phyloP scores from a whole-genome alignment of 2,888 invertebrate species.

The Halictus quadricinctus region DNA sequence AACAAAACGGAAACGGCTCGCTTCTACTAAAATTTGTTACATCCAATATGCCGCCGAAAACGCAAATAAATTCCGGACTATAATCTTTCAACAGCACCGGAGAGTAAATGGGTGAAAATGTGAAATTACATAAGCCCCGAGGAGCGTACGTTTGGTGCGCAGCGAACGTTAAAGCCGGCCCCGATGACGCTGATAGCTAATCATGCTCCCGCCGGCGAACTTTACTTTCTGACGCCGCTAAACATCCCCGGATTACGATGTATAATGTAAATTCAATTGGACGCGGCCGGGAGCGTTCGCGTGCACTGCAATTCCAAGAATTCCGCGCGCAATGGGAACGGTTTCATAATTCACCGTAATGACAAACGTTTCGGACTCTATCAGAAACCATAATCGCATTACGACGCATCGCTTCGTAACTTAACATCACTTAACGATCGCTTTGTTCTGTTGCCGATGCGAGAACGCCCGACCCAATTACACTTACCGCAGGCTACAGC shows the following conservation, averaged over 20 bases:
- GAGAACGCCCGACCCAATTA: not conserved
- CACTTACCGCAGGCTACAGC: not conserved
- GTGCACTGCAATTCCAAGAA: not conserved
- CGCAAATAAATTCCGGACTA: too few species aligned
- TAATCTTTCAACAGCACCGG: too few species aligned
- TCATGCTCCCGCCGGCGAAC: not conserved
- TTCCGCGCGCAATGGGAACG: not conserved
- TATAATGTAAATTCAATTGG: conserved; percentile 3
- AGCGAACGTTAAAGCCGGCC: not conserved
- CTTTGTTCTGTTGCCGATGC: not conserved
- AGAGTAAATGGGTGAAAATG: not conserved
- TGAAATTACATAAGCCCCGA: not conserved
- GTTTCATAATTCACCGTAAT: conserved; percentile 11
- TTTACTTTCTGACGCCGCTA: not conserved
- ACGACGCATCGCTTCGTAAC: too few species aligned
- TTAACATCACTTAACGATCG: too few species aligned
- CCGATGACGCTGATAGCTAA: not conserved
- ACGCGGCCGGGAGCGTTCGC: not conserved
- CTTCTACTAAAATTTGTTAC: not conserved
- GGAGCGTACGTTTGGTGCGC: not conserved
- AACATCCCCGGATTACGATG: not conserved
- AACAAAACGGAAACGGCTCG: too few species aligned
- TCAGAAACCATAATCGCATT: conserved; percentile 17
- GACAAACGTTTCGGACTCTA: conserved; percentile 8
- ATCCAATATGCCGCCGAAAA: not conserved